Evolutionary conservation across 2,888 invertebrate species (phyloP).

Genomic region (Cheilosia pagana): DNA sequence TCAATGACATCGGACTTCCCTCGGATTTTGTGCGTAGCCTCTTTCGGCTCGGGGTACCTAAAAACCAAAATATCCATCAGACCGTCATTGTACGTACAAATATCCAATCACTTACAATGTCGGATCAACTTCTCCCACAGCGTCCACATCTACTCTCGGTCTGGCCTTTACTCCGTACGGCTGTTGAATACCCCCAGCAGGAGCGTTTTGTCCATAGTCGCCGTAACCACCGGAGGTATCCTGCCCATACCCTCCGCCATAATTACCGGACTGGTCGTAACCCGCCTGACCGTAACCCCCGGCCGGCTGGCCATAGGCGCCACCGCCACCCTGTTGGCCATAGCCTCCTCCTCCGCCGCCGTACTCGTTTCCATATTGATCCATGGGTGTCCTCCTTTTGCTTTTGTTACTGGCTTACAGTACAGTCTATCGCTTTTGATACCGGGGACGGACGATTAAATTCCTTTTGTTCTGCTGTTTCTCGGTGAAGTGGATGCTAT

Average conservation of each 20-base stretch:
- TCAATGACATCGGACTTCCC: slow-evolving; percentile 93
- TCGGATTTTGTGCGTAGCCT: slow-evolving; percentile 94
- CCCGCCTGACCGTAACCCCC: slow-evolving; percentile 68
- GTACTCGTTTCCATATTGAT: slow-evolving; percentile 78
- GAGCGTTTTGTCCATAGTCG: slow-evolving; percentile 49
- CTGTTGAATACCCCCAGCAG: slow-evolving; percentile 70
- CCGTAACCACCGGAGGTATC: slow-evolving; percentile 62
- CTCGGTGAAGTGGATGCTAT: slow-evolving; percentile 49
- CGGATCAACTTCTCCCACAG: slow-evolving; percentile 93
- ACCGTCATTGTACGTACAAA: not conserved
- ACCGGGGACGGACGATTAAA: slow-evolving; percentile 56
- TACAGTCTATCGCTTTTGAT: slow-evolving; percentile 49
- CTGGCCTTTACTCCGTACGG: slow-evolving; percentile 83
- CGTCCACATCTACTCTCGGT: slow-evolving; percentile 92
- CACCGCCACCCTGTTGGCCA: slow-evolving; percentile 77
- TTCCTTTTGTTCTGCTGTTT: slow-evolving; percentile 44
- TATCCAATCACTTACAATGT: slow-evolving; percentile 85
- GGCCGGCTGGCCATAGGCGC: slow-evolving; percentile 65
- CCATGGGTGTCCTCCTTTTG: slow-evolving; percentile 76
- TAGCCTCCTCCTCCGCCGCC: slow-evolving; percentile 77
- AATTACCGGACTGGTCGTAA: slow-evolving; percentile 72
- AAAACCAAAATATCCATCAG: not conserved
- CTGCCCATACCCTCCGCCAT: slow-evolving; percentile 75
- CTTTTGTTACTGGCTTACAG: slow-evolving; percentile 21
- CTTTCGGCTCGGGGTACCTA: slow-evolving; percentile 93